Evolutionary conservation across 2,113 vertebrate genomes (phyloP).

Genomic region (Upupa epops): DNA sequence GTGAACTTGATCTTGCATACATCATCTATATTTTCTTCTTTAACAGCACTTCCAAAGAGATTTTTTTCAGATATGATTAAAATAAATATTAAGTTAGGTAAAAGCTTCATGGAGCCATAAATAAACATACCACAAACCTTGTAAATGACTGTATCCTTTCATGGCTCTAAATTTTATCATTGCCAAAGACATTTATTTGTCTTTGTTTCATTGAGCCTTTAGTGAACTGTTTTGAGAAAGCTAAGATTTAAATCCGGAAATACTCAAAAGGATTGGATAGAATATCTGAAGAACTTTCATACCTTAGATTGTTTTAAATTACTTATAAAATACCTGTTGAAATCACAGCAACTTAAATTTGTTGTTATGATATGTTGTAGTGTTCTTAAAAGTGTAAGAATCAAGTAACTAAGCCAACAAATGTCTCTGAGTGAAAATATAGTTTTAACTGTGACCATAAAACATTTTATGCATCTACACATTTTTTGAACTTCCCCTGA

Average conservation of each 20-base stretch:
- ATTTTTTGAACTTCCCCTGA: too few relatives aligned
- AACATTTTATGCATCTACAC: too few relatives aligned
- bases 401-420: background rate
- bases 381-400: background rate
- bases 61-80: background rate
- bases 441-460: background rate
- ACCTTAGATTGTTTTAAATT: background rate
- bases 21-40: background rate
- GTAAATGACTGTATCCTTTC: background rate
- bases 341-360: background rate
- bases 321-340: background rate
- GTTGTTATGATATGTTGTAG: background rate
- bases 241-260: conserved; percentile 11
- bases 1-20: background rate
- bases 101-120: background rate
- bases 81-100: background rate
- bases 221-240: conserved; percentile 5
- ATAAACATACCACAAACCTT: background rate
- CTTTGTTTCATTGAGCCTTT: conserved; percentile 15
- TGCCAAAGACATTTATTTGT: conserved; percentile 27
- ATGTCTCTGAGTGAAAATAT: background rate
- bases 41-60: background rate
- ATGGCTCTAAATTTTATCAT: conserved; percentile 6
- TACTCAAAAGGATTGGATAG: background rate
- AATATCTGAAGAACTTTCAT: background rate